Evolutionary conservation across 2,888 invertebrate genomes (phyloP), one percentile per base, ranked within the genome.

Genomic region (Caenorhabditis japonica): DNA sequence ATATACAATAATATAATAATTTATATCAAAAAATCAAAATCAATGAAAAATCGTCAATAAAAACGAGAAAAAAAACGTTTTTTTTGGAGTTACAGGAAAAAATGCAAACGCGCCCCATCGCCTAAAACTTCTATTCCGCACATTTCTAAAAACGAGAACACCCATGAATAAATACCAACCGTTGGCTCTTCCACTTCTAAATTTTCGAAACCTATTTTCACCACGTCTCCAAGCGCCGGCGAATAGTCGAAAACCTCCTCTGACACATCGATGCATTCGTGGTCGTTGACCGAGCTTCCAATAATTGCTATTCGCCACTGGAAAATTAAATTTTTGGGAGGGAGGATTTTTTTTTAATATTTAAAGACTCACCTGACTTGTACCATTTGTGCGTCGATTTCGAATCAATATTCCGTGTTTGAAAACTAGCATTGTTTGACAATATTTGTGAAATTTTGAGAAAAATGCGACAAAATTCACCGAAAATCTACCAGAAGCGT

Each of bases 361-460:
- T 4, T 5, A 39, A 15, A 5, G 15, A 5, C 4, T 15, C n/a
- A 4, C 39, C 39, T 5, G 13, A 39, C 15, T 39, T 39, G n/a
- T 39, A 39, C 4, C 4, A 39, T 15, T 39, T 13, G n/a, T 15
- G 13, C 15, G 10, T 13, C 25, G 15, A 27, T 30, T 30, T 34
- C n/a, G n/a, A 21, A 55, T 55, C 13, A 55, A 33, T 19, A 59
- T 49, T 27, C 59, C 59, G 30, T 59, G 49, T 15, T 59, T 59
- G 39, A 49, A 39, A 12, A 49, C n/a, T 19, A 39, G 34, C 59
- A 59, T 59, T 44, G 4, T 21, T 1, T 10, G 4, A 2, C 13
- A 12, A 21, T 21, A 43, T 12, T 12, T 23, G 23, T 43, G 13
- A 8, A 43, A 7, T 2, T 2, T 39, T 39, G 12, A 23, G 19